A percentile compares a stretch with the other conserved stretches of the same genome.
Evolutionary conservation across 2,888 invertebrate species (phyloP).

Genomic region (Hyppa rectilinea): DNA sequence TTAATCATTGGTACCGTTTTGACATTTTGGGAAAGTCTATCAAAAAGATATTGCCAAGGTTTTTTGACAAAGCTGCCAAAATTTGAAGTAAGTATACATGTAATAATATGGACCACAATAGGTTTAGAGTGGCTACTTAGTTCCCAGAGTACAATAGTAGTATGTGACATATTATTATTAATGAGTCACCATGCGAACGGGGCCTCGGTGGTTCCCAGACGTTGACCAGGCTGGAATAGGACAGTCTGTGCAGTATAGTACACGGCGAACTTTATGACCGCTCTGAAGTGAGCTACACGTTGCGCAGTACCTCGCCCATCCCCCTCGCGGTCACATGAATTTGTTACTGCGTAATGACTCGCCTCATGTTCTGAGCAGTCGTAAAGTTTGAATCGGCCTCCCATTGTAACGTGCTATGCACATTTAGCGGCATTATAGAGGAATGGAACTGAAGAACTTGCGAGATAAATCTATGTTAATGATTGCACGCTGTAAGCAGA

Average conservation of each 20-base stretch:
- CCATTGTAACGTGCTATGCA: slow-evolving; percentile 2
- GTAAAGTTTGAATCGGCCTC: too few relatives aligned
- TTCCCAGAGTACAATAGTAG: slow-evolving; percentile 40
- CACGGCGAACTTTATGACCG: too few relatives aligned
- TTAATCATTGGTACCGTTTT: background rate
- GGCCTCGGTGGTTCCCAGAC: slow-evolving; percentile 69
- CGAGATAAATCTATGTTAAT: background rate
- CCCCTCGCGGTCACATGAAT: too few relatives aligned
- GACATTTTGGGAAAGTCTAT: background rate
- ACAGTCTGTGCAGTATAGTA: too few relatives aligned
- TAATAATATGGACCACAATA: slow-evolving; percentile 38
- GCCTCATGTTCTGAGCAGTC: too few relatives aligned
- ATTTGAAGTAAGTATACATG: slow-evolving; percentile 4
- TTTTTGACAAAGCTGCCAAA: background rate
- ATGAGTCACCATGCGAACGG: slow-evolving; percentile 67
- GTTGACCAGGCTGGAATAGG: slow-evolving; percentile 36
- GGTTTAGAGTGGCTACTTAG: slow-evolving; percentile 5
- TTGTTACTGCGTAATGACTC: too few relatives aligned
- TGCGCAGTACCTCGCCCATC: too few relatives aligned
- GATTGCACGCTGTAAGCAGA: too few relatives aligned
- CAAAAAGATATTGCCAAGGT: background rate
- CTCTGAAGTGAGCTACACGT: too few relatives aligned
- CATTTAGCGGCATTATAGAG: background rate
- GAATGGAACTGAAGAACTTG: background rate
- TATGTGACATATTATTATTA: slow-evolving; percentile 52